phyloP scores from a whole-genome alignment of 2,113 vertebrate genomes.

The Atlantisia rogersi region DNA sequence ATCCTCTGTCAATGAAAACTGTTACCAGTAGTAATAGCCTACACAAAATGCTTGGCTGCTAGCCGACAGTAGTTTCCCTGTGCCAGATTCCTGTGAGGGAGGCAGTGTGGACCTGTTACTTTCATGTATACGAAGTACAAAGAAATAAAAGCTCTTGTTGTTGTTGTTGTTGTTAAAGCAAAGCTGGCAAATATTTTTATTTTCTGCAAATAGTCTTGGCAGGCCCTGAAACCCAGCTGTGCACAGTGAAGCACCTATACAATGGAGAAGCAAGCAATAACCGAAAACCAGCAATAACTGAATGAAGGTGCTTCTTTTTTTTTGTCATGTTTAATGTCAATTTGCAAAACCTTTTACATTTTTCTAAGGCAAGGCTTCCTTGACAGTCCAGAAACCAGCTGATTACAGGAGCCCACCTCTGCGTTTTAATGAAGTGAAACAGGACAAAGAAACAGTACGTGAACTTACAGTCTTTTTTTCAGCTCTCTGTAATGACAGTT shows the following conservation, averaged over 20 bases:
- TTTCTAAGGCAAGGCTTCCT: background rate
- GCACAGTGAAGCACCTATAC: slow-evolving; percentile 13
- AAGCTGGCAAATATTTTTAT: slow-evolving; percentile 69
- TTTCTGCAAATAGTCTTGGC: slow-evolving; percentile 46
- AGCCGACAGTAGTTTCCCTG: no score
- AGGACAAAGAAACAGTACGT: background rate
- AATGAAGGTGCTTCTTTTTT: background rate
- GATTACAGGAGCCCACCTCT: background rate
- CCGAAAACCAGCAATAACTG: background rate
- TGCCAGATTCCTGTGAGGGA: no score
- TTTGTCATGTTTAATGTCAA: background rate
- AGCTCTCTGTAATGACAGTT: background rate
- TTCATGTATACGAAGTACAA: slow-evolving; percentile 1
- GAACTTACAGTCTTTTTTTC: background rate
- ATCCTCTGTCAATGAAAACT: slow-evolving; percentile 43
- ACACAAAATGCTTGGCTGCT: no score
- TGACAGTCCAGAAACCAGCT: slow-evolving; percentile 12
- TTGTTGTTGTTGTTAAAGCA: background rate
- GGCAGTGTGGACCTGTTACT: background rate
- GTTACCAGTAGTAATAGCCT: background rate
- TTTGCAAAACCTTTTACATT: slow-evolving; percentile 6
- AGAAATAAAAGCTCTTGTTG: slow-evolving; percentile 22
- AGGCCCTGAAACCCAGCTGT: slow-evolving; percentile 23
- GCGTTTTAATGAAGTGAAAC: background rate
- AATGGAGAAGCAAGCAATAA: slow-evolving; percentile 5